Evolutionary conservation across 2,113 vertebrate species (phyloP).

Genomic region (Rallus limicola): DNA sequence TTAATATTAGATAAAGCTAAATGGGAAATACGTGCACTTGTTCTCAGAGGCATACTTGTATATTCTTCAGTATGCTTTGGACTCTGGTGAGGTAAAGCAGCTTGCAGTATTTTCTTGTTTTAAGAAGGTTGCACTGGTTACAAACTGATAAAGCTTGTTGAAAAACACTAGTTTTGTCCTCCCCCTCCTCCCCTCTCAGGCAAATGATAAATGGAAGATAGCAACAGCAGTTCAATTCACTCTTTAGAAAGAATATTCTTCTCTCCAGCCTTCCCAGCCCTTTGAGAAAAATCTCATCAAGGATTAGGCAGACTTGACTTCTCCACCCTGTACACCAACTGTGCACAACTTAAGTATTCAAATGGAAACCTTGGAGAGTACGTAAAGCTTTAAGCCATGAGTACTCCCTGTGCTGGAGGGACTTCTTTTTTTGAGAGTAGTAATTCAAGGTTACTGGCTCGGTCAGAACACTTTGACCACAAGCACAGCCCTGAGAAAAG

Average conservation of each 20-base stretch:
- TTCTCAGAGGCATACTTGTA: neutral
- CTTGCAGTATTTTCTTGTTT: neutral
- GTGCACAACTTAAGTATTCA: neutral
- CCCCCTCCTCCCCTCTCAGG: neutral
- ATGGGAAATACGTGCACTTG: neutral
- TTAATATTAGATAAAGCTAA: neutral
- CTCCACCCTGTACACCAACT: neutral
- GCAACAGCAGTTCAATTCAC: neutral
- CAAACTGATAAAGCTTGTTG: neutral
- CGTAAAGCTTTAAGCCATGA: neutral
- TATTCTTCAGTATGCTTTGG: neutral
- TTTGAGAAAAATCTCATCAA: neutral
- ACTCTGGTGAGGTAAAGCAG: neutral
- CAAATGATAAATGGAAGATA: neutral
- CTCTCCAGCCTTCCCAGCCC: neutral
- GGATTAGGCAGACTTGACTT: neutral
- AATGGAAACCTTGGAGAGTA: neutral
- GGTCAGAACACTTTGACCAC: neutral
- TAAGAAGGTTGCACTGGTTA: neutral
- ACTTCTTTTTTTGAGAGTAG: neutral
- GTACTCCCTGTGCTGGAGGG: neutral
- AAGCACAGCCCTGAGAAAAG: neutral
- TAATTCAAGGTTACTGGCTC: neutral
- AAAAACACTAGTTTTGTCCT: accelerated
- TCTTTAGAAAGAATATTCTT: accelerated